Conservation (phyloP, 2,113 vertebrate genomes). For the Ammospiza caudacuta region DNA sequence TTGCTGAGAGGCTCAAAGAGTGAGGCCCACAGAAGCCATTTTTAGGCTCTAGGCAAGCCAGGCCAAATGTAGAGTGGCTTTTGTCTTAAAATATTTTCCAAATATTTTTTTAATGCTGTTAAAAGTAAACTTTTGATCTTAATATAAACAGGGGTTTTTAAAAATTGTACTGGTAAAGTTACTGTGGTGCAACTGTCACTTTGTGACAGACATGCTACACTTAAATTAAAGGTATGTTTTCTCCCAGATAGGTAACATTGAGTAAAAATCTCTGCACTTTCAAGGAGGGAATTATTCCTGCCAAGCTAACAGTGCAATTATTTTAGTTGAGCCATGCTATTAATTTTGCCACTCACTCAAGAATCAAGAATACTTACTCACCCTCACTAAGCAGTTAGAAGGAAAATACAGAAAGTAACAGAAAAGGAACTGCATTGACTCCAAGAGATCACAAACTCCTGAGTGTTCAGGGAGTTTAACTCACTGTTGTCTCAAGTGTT, state of each 20-base stretch:
- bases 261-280: not conserved
- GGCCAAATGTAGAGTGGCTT: not conserved
- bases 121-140: not conserved
- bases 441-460: not conserved
- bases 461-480: not conserved
- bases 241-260: not conserved
- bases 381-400: not conserved
- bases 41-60: not conserved
- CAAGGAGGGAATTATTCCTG: not conserved
- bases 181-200: not conserved
- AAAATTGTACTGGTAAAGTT: not conserved
- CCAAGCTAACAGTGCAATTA: not conserved
- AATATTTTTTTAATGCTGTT: not conserved
- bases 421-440: not conserved
- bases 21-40: not conserved
- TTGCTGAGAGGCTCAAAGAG: not conserved
- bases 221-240: not conserved
- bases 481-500: not conserved
- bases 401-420: not conserved
- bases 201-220: not conserved
- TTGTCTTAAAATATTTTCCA: not conserved
- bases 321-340: not conserved
- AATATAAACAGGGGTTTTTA: accelerated
- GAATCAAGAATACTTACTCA: not conserved
- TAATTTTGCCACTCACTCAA: not conserved